Evolutionary conservation across 2,113 vertebrate species (phyloP), one percentile per base, ranked within the genome.

Genomic region (Sula dactylatra): DNA sequence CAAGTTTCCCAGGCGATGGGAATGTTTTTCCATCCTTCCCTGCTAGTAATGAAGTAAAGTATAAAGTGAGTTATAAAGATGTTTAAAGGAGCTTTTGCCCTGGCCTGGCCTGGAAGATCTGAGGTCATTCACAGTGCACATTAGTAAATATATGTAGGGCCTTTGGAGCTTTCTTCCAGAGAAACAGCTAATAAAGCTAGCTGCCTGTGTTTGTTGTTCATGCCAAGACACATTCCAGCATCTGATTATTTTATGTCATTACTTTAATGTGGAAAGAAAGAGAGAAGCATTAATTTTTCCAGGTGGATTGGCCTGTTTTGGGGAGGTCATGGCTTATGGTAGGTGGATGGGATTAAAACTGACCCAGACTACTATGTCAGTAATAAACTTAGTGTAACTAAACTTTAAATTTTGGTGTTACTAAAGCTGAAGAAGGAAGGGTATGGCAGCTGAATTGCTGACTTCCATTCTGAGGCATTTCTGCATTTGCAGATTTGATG

Each of bases 111-210:
- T 82, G 86, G 76, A 76, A 76, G 77, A 73, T 80, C 95, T 94
- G 91, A 94, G 97, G 97, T 97, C 92, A 93, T 86, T 94, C 76
- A 25, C 44, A 95, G 94, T 52, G 71, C 94, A 84, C 94, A 55
- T 98, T 97, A 97, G 96, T 96, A 97, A 98, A 96, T 96, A 97
- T 38, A 71, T 94, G 81, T 95, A 97, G 97, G 96, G 97, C 88
- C 96, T 95, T 88, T 82, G 95, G 97, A 96, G 91, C 87, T 97
- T 84, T 97, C 95, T 97, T 98, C 84, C 96, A 97, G 94, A 90
- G 96, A 97, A 98, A 98, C 97, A 97, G 97, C 96, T 97, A 98
- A 98, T 97, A 98, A 98, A 98, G 90, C 78, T 93, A 69, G 81
- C 88, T 95, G 96, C 89, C 88, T 77, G 93, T 71, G 88, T 97